Base-by-base conservation (phyloP, 2,888 invertebrate species). In the Fissipunctia ypsillon region DNA sequence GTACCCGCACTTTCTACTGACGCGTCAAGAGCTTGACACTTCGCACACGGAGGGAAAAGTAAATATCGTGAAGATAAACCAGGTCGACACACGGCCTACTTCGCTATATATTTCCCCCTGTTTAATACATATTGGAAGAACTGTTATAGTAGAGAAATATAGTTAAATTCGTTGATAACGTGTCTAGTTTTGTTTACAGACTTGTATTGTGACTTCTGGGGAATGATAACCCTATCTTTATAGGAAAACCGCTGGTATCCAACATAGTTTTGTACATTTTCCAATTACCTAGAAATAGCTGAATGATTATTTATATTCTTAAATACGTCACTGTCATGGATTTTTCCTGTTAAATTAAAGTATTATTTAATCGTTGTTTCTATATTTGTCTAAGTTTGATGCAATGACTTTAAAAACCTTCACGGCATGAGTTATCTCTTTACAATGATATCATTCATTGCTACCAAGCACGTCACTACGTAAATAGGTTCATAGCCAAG, bases 81-180 rank as follows among this genome's bases (percentile, higher is more conserved):
- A 88, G 92, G 92, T 92, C 92, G 89, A 88, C 85, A 88, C 80
- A 87, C 87, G 93, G 81, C 93, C 94, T 93, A 93, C 90, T 93
- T 94, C 89, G 77, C 86, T 88, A 88, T 87, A 74, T 68, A 77
- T 76, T 73, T 69, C 52, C 52, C 69, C 50, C 54, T 65, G 12
- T 66, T 52, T 64, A 78, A 65, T 72, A 72, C 35, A 54, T 63
- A 69, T 70, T 50, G 31, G 48, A 70, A 65, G 19, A 65, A 52
- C n/a, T 54, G 54, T 28, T 52, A 35, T 25, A 38, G 9, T 28
- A 50, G 41, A 76, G 12, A 48, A 66, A 57, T 41, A 22, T 12
- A 43, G 4, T 35, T n/a, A 7, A n/a, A 78, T n/a, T 50, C 5
- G 14, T 38, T 31, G 7, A 31, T 45, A 52, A 43, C 2, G 3